Evolutionary conservation across 2,797 vertebrate genomes (phyloP).

Genomic region (Alosa sapidissima): DNA sequence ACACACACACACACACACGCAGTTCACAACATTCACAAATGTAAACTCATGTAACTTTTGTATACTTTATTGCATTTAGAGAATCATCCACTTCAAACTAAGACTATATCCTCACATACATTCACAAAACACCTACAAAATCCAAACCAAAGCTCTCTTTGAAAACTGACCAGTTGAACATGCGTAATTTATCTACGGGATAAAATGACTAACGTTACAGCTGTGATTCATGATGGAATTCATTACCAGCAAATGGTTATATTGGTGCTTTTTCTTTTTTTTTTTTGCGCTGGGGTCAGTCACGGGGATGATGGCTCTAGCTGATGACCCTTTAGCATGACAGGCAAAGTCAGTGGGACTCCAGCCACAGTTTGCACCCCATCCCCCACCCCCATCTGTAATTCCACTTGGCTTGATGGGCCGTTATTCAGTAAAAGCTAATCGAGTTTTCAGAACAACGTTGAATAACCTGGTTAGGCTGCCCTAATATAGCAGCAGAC

Average conservation of each 20-base stretch:
- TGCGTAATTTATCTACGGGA: neutral
- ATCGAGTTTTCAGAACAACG: conserved; percentile 20
- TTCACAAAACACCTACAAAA: neutral
- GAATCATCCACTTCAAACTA: too few relatives aligned
- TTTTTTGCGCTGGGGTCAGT: neutral
- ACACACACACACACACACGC: conserved; percentile 18
- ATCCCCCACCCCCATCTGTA: neutral
- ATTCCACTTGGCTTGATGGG: conserved; percentile 20
- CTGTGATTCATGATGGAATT: neutral
- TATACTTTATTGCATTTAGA: too few relatives aligned
- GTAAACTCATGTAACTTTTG: too few relatives aligned
- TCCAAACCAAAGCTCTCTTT: neutral
- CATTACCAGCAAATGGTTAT: neutral
- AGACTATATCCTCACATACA: neutral
- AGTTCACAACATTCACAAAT: too few relatives aligned
- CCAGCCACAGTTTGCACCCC: neutral
- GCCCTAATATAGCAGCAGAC: neutral
- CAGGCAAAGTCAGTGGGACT: neutral
- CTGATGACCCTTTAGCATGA: neutral
- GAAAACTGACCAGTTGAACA: neutral
- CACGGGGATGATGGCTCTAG: neutral
- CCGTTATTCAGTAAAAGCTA: conserved; percentile 17
- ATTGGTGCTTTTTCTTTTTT: neutral
- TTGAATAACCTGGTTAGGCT: conserved; percentile 24
- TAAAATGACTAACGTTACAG: neutral